These are phyloP conservation scores for Pelusios castaneus DNA, from an alignment of 2,113 vertebrate species.

Conservation along the genomic window DNA sequence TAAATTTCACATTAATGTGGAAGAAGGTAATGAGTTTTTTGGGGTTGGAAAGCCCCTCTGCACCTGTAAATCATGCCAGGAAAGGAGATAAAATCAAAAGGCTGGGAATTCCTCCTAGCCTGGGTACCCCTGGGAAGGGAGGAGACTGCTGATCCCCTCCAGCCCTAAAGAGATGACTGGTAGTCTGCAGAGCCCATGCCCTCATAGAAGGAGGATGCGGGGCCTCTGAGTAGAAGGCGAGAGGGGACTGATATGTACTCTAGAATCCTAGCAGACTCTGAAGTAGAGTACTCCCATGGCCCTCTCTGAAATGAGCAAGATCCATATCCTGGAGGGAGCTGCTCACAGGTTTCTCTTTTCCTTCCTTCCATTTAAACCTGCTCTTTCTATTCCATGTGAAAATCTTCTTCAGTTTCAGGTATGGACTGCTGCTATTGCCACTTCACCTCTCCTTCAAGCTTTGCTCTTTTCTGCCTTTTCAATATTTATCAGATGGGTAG, in stretches of 20 bases:
- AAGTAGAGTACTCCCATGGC: background rate
- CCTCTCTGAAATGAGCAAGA: background rate
- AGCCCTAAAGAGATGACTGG: background rate
- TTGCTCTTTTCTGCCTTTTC: no score
- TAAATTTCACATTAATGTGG: background rate
- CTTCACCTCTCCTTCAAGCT: no score
- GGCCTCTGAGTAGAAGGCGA: background rate
- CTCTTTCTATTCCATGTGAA: no score
- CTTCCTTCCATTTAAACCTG: background rate
- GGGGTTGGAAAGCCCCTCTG: background rate
- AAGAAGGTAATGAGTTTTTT: background rate
- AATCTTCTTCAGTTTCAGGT: no score
- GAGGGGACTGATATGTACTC: background rate
- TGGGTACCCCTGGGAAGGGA: background rate
- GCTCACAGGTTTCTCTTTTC: background rate
- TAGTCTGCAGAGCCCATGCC: background rate
- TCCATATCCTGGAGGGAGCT: background rate
- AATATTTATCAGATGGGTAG: no score
- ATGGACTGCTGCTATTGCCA: no score
- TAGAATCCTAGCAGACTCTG: background rate
- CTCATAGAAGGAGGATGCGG: background rate
- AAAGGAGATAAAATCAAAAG: background rate
- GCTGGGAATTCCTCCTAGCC: background rate
- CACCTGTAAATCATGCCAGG: background rate
- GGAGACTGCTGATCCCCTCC: background rate